phyloP scores from a whole-genome alignment of 2,113 vertebrate genomes.

The Nannospalax galili region DNA sequence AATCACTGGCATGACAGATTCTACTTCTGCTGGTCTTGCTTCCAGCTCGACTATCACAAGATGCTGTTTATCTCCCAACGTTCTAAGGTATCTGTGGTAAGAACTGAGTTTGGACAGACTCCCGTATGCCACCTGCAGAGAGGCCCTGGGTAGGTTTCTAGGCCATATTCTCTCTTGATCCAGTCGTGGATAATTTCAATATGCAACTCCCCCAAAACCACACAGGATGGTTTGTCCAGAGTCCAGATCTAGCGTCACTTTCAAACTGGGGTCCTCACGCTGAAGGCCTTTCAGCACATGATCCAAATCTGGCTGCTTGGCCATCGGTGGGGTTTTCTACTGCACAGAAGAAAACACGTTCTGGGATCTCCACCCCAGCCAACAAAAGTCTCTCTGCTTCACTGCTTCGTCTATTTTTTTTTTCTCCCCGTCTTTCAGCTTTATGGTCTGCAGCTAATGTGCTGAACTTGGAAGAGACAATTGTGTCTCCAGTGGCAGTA shows the following conservation, averaged over 20 bases:
- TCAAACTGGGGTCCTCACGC: constrained; percentile 96
- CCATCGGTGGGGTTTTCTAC: constrained; percentile 95
- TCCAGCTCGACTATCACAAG: constrained; percentile 88
- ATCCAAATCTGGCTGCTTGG: constrained; percentile 96
- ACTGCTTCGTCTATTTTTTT: constrained; percentile 40
- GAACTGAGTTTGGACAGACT: constrained; percentile 90
- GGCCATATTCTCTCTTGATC: constrained; percentile 94
- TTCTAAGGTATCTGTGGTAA: constrained; percentile 91
- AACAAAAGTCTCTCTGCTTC: constrained; percentile 86
- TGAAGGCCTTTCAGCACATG: constrained; percentile 94
- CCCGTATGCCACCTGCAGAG: constrained; percentile 97
- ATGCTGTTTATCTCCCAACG: constrained; percentile 92
- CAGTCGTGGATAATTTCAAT: constrained; percentile 98
- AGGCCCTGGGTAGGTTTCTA: constrained; percentile 95
- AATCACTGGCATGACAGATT: constrained; percentile 75
- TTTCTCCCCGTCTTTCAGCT: constrained; percentile 80
- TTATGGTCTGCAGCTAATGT: constrained; percentile 87
- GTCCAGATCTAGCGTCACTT: constrained; percentile 89
- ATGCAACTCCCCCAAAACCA: constrained; percentile 99
- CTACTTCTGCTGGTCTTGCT: constrained; percentile 82
- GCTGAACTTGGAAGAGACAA: constrained; percentile 94
- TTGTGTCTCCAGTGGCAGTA: constrained; percentile 96
- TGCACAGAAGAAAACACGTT: constrained; percentile 98
- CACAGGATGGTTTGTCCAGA: constrained; percentile 94
- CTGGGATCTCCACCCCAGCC: constrained; percentile 95